Conservation (phyloP, 1,140 invertebrate genomes). For the Popillia japonica region DNA sequence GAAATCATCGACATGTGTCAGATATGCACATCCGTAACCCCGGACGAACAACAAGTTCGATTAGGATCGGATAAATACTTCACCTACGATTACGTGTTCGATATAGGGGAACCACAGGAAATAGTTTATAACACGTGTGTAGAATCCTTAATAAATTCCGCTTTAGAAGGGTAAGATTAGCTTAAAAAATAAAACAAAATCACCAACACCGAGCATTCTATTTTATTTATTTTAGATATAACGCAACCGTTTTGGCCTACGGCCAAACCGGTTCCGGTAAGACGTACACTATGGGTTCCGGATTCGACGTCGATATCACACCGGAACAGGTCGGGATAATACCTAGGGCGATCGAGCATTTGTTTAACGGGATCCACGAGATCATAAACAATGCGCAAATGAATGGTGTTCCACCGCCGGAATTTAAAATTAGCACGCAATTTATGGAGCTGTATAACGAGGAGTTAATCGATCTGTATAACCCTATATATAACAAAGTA, state of each 20-base stretch:
- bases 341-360: conserved; percentile 89
- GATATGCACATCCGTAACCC: conserved; percentile 88
- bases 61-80: conserved; percentile 94
- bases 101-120: conserved; percentile 74
- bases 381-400: conserved; percentile 69
- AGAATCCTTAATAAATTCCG: conserved; percentile 82
- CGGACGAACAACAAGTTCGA: conserved; percentile 89
- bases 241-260: conserved; percentile 96
- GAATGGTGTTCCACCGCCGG: conserved; percentile 72
- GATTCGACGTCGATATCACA: conserved; percentile 85
- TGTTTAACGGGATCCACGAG: conserved; percentile 84
- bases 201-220: too few species aligned
- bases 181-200: too few species aligned
- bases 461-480: conserved; percentile 92
- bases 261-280: conserved; percentile 98
- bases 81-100: conserved; percentile 97
- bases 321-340: conserved; percentile 87
- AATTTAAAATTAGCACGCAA: conserved; percentile 83
- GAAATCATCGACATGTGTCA: conserved; percentile 96
- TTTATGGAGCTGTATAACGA: conserved; percentile 97
- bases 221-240: conserved; percentile 67
- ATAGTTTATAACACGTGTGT: conserved; percentile 89
- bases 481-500: conserved; percentile 72
- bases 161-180: conserved; percentile 73
- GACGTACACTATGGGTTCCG: conserved; percentile 99